A percentile compares a stretch with the other conserved stretches of the same genome.
phyloP scores from a whole-genome alignment of 2,797 vertebrate genomes.

The Tangara arthus region DNA sequence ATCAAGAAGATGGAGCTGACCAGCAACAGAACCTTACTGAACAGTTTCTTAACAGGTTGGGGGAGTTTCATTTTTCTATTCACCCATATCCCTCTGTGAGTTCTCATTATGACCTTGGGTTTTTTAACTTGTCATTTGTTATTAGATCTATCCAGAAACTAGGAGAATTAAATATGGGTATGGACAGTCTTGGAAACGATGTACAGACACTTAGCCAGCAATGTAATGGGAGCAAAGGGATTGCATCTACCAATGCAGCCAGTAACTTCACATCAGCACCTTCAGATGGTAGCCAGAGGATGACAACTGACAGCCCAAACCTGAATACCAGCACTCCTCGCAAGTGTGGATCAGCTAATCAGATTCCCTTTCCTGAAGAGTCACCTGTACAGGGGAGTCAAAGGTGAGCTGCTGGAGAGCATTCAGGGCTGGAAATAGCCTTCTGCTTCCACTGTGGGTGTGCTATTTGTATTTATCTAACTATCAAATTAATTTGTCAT shows the following conservation, averaged over 20 bases:
- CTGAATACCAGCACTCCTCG: slow-evolving; percentile 82
- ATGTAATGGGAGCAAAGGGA: slow-evolving; percentile 81
- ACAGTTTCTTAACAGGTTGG: slow-evolving; percentile 92
- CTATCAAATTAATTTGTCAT: background rate
- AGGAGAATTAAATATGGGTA: slow-evolving; percentile 92
- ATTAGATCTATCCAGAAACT: slow-evolving; percentile 93
- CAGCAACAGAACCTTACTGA: slow-evolving; percentile 92
- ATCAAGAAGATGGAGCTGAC: slow-evolving; percentile 86
- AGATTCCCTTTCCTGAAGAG: slow-evolving; percentile 82
- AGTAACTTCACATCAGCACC: slow-evolving; percentile 64
- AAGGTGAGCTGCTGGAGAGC: slow-evolving; percentile 71
- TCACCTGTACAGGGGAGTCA: slow-evolving; percentile 82
- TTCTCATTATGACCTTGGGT: background rate
- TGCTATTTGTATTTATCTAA: background rate
- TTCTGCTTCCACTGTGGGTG: background rate
- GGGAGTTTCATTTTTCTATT: background rate
- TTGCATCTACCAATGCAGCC: slow-evolving; percentile 49
- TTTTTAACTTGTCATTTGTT: background rate
- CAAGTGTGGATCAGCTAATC: slow-evolving; percentile 68
- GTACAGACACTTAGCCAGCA: slow-evolving; percentile 80
- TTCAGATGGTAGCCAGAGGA: slow-evolving; percentile 67
- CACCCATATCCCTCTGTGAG: background rate
- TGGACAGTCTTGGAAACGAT: slow-evolving; percentile 89
- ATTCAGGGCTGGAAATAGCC: background rate
- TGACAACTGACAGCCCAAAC: slow-evolving; percentile 57